These are phyloP conservation scores for Actenoides lindsayi DNA, from an alignment of 2,113 vertebrate species.

Conservation along the genomic window DNA sequence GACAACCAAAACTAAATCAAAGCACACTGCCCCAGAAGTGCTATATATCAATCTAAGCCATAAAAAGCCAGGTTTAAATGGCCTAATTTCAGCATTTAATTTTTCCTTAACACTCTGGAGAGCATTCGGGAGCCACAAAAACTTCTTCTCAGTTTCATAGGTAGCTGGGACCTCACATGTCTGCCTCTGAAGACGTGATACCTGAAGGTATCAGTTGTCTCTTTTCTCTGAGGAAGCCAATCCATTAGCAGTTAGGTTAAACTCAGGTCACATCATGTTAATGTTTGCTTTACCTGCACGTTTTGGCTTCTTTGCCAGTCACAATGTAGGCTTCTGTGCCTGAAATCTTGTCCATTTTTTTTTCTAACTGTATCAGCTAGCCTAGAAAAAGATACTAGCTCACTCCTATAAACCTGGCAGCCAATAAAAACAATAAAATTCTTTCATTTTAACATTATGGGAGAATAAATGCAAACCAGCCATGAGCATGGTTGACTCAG, in stretches of 20 bases:
- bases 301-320: neutral
- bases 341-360: neutral
- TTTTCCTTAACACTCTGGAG: neutral
- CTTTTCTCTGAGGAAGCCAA: neutral
- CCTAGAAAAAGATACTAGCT: neutral
- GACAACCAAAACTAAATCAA: neutral
- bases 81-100: neutral
- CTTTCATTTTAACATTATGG: neutral
- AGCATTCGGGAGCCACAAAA: neutral
- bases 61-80: neutral
- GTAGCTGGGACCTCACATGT: neutral
- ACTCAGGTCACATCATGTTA: neutral
- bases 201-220: neutral
- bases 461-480: neutral
- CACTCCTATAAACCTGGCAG: neutral
- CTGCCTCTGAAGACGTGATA: neutral
- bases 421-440: neutral
- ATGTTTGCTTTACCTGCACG: neutral
- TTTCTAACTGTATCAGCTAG: neutral
- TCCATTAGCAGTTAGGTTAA: neutral
- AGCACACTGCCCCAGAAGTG: neutral
- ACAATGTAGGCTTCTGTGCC: neutral
- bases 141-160: neutral
- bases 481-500: fast-evolving
- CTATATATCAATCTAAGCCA: neutral